A percentile compares a stretch with the other conserved stretches of the same genome.
Evolutionary conservation across 2,113 vertebrate genomes (phyloP).

Genomic region (Oophaga pumilio): DNA sequence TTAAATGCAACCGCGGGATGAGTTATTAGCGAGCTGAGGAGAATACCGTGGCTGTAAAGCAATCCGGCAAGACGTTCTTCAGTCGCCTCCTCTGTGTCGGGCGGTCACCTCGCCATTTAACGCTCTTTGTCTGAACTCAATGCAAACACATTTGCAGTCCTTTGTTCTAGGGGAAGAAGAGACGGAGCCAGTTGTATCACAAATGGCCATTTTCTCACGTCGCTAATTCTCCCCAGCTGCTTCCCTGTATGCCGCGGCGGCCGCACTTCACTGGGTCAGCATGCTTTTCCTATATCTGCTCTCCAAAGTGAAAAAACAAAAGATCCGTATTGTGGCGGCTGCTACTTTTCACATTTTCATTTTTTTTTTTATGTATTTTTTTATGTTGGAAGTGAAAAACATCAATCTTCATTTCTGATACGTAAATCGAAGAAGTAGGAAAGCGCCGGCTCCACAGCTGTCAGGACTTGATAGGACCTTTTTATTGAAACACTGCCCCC

Average conservation of each 20-base stretch:
- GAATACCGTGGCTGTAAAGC: neutral
- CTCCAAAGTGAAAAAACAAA: neutral
- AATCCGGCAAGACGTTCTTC: conserved; percentile 18
- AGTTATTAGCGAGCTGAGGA: conserved; percentile 12
- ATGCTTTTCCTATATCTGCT: neutral
- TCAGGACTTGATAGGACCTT: neutral
- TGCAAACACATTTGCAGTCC: neutral
- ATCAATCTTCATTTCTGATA: neutral
- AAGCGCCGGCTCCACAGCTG: neutral
- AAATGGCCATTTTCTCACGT: conserved; percentile 5
- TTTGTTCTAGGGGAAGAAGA: conserved; percentile 41
- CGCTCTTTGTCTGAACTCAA: conserved; percentile 38
- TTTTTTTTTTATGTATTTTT: neutral
- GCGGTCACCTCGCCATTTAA: conserved; percentile 24
- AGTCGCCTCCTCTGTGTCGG: neutral
- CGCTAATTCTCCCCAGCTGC: conserved; percentile 51
- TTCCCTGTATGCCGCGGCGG: neutral
- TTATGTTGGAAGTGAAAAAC: neutral
- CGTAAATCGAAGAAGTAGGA: neutral
- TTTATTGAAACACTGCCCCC: neutral
- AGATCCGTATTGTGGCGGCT: neutral
- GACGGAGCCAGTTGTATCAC: conserved; percentile 10
- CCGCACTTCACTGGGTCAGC: conserved; percentile 27
- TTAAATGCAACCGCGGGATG: neutral
- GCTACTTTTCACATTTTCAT: neutral